Base-by-base conservation (phyloP, 2,113 vertebrate species). In the Cricetomys ansorgei region DNA sequence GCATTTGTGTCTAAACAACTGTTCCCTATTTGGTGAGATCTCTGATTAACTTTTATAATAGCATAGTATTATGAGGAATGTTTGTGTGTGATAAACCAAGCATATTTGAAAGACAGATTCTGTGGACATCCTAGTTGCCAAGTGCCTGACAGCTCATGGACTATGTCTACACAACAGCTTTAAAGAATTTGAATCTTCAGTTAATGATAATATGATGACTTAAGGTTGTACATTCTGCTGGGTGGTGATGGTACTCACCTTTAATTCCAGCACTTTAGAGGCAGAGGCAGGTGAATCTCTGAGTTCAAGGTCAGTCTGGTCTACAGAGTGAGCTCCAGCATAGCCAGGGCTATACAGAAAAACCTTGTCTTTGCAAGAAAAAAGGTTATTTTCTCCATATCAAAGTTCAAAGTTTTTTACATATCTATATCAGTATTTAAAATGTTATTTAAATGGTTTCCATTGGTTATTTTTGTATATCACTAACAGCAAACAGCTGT, bases 401-500 rank as follows among this genome's bases (percentile, higher is more conserved):
- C 7, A 81, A 43, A 64, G 5, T 29, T 11, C 45, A 15, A 55
- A 7, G 5, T 45, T 43, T 3, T 21, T 12, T 89, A 64, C 3
- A 34, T 53, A 43, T 65, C 64, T 62, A 64, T 65, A 55, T 75
- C 45, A 64, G 45, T 16, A 27, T 64, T 89, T 13, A 29, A 84
- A 55, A 84, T 55, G 37, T 73, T 83, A 50, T 83, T 53, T 64
- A 75, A 43, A 83, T 25, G 48, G 48, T 37, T 34, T 83, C 43
- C 45, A n/a, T 48, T 90, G 67, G 9, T 90, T 75, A n/a, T 16
- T 53, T 90, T 94, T 94, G 50, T 67, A 73, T 81, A 80, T 88
- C 53, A 72, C 72, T 81, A 81, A 70, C 55, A 83, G 64, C n/a
- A 91, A 55, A 89, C 73, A 16, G 6, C 45, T 67, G 64, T 86